Evolutionary conservation across 2,797 vertebrate species (phyloP), one percentile per base, ranked within the genome.

Genomic region (Vireo griseus): DNA sequence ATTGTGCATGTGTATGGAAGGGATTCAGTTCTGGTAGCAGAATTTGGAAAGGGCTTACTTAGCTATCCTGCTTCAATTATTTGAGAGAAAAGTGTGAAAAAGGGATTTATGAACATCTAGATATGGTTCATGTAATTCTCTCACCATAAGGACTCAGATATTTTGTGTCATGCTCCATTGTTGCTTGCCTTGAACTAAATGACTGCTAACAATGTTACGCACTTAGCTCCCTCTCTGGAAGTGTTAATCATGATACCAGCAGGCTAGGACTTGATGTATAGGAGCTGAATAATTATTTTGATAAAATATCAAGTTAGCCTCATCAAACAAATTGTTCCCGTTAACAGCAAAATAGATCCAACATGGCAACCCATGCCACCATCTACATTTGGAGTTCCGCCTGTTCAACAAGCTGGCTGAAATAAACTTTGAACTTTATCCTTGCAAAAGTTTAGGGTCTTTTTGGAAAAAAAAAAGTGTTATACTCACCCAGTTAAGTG

Each of bases 361-460:
- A 51, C 15, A 55, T 3, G 1, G 11, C 2, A 13, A 66, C 12
- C 4, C 1, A 37, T 61, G 33, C 4, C 29, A 58, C 20, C 7
- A 29, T 35, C 22, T 58, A 29, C 10, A 57, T 73, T 68, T 52
- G 22, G 25, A 75, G 15, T 52, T 88, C 58, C 88, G 17, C 9
- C 15, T 75, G 9, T 68, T 92, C 19, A 78, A 55, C 35, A 42
- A n/a, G 5, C 1, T 50, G 21, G 6, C 12, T 69, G 79, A 90
- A 92, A 76, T 45, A 37, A 63, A 17, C 18, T 61, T 17, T 76
- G 9, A 45, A 2, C 20, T 76, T 59, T 19, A 73, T 83, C 7
- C 22, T 61, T 52, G n/a, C 6, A 76, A 65, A 79, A 18, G 8
- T 45, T 79, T 61, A 65, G 22, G 3, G 9, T 37, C 11, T 37